A percentile compares a stretch with the other conserved stretches of the same genome.
phyloP scores from a whole-genome alignment of 2,113 vertebrate genomes.

The Podiceps cristatus region DNA sequence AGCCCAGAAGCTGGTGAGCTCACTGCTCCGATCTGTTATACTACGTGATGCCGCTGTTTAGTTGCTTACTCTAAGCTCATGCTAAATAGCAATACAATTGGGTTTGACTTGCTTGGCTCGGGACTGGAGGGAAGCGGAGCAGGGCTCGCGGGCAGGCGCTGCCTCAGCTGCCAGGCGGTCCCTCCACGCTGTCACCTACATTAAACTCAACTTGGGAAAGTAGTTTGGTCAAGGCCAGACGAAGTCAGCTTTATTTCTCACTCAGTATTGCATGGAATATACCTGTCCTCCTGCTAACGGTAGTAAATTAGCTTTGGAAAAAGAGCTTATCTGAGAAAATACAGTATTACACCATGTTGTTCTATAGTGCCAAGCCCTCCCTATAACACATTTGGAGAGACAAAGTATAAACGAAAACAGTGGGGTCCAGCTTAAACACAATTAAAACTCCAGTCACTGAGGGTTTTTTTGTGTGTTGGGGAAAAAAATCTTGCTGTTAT shows the following conservation, averaged over 20 bases:
- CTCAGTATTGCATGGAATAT: neutral
- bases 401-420: neutral
- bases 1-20: neutral
- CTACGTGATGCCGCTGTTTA: fast-evolving
- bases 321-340: neutral
- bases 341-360: neutral
- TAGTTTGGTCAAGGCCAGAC: neutral
- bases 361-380: neutral
- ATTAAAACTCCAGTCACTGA: neutral
- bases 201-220: neutral
- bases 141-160: fast-evolving
- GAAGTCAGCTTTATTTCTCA: neutral
- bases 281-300: fast-evolving
- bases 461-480: neutral
- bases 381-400: neutral
- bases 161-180: neutral
- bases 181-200: fast-evolving
- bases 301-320: neutral
- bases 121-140: fast-evolving
- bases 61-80: neutral
- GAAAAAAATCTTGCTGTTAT: neutral
- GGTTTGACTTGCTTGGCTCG: neutral
- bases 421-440: neutral
- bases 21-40: neutral
- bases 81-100: neutral